These are phyloP conservation scores for Oophaga pumilio DNA, from an alignment of 2,113 vertebrate genomes.

Conservation along the genomic window DNA sequence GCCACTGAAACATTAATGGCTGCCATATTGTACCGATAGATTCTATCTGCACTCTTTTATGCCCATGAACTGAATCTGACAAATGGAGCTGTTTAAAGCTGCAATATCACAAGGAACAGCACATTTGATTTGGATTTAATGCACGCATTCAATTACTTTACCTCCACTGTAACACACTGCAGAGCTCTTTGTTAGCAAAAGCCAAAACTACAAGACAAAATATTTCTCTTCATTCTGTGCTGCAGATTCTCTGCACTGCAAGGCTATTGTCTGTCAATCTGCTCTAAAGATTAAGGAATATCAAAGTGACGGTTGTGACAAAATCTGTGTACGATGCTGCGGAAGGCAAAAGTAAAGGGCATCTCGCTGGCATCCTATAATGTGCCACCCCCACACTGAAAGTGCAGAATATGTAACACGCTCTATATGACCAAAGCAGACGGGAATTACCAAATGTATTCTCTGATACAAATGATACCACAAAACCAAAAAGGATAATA, in stretches of 20 bases:
- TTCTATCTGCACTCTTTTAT: conserved; percentile 68
- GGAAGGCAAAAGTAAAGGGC: neutral
- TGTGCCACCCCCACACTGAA: neutral
- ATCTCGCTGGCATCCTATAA: neutral
- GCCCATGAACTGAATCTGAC: conserved; percentile 73
- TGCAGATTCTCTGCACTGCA: neutral
- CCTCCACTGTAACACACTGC: conserved; percentile 24
- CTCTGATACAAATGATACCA: neutral
- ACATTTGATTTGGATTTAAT: conserved; percentile 52
- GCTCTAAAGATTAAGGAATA: neutral
- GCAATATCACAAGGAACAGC: conserved; percentile 45
- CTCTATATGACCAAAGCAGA: neutral
- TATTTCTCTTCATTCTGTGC: conserved; percentile 6
- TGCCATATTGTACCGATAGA: conserved; percentile 71
- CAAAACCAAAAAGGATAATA: too few species aligned
- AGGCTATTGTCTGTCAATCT: conserved; percentile 4
- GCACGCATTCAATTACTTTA: conserved; percentile 43
- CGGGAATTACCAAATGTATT: neutral
- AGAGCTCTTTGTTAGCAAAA: neutral
- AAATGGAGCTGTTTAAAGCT: conserved; percentile 63
- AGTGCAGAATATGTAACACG: neutral
- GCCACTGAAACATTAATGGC: conserved; percentile 71
- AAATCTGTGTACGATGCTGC: neutral
- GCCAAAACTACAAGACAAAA: neutral
- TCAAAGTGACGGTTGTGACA: neutral